Conservation (phyloP, 1,140 invertebrate genomes). For the Drosophila oshimai region DNA sequence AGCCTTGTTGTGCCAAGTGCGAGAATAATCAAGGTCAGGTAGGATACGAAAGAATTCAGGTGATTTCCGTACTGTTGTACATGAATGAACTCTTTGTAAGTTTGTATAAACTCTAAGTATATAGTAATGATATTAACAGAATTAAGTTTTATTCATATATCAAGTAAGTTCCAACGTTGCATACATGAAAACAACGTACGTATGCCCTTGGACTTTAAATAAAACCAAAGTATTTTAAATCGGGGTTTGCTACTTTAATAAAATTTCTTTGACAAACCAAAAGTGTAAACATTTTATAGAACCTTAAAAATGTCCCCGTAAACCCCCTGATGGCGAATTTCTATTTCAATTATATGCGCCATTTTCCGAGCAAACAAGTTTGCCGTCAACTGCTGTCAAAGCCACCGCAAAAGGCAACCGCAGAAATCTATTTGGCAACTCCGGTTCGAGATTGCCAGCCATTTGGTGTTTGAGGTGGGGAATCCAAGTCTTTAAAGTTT, state of each 20-base stretch:
- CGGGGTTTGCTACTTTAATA: no score
- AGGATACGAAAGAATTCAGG: background rate
- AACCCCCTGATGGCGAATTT: background rate
- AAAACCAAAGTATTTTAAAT: no score
- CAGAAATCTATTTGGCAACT: constrained; percentile 69
- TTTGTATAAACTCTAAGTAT: no score
- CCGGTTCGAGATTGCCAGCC: constrained; percentile 10
- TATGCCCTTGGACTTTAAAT: no score
- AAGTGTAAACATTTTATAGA: no score
- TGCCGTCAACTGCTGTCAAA: constrained; percentile 21
- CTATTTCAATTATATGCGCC: constrained; percentile 15
- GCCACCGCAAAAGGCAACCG: constrained; percentile 59
- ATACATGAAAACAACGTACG: no score
- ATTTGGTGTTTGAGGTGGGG: constrained; percentile 5
- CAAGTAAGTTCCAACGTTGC: no score
- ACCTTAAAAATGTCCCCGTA: background rate
- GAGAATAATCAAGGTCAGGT: constrained; percentile 16
- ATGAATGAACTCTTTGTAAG: background rate
- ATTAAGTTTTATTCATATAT: no score
- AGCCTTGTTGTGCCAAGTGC: constrained; percentile 3
- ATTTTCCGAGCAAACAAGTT: constrained; percentile 9
- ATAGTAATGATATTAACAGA: no score
- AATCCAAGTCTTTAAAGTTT: constrained; percentile 2
- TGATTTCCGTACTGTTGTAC: background rate
- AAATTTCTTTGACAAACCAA: no score